Conservation (phyloP, 1,140 invertebrate species). For the Nasonia vitripennis region DNA sequence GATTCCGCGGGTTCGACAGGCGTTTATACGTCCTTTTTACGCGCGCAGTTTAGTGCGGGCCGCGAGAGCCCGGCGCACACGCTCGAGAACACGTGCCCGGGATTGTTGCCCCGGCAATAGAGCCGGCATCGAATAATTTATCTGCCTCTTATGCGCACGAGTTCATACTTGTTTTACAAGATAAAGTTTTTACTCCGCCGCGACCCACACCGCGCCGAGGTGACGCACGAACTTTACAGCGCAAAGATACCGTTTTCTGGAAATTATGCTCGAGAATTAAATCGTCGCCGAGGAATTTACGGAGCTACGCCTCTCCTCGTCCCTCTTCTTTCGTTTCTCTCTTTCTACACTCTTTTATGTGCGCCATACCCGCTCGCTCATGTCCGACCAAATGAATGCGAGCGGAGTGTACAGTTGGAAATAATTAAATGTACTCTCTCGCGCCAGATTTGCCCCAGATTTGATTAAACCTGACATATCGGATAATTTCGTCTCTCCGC, state of each 20-base stretch:
- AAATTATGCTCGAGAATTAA: conserved; percentile 32
- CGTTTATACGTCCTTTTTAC: conserved; percentile 40
- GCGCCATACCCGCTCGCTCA: too few species aligned
- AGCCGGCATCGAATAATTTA: conserved; percentile 42
- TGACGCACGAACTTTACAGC: too few species aligned
- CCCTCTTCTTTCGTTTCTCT: too few species aligned
- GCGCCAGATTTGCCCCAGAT: too few species aligned
- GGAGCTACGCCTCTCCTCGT: too few species aligned
- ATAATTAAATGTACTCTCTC: too few species aligned
- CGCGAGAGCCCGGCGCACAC: neutral
- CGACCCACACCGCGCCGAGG: too few species aligned
- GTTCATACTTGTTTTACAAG: conserved; percentile 37
- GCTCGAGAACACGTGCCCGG: conserved; percentile 12
- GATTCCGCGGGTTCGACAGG: conserved; percentile 51
- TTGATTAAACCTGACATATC: neutral
- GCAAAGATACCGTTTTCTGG: neutral
- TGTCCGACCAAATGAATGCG: too few species aligned
- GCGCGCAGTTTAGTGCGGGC: conserved; percentile 38
- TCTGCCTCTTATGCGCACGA: conserved; percentile 4
- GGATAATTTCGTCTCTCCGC: neutral
- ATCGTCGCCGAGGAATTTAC: neutral
- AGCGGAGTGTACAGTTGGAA: too few species aligned
- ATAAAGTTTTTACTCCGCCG: conserved; percentile 33
- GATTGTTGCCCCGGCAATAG: conserved; percentile 43
- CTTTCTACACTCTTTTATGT: too few species aligned